Base-by-base conservation (phyloP, 2,113 vertebrate genomes). In the Anguilla japonica region DNA sequence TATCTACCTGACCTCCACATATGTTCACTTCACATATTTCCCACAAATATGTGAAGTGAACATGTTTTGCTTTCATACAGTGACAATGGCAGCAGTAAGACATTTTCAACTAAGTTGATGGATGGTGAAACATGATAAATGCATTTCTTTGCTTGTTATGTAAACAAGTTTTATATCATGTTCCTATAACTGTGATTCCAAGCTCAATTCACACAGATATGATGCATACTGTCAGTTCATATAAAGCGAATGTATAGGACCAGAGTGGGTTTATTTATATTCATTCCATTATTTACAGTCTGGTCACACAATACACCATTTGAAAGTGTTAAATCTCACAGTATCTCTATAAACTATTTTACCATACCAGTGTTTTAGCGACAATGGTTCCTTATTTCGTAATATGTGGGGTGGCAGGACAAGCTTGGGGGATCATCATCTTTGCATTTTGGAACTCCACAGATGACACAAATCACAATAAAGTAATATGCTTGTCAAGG, bases 231-330 rank as follows among this genome's bases (percentile, higher is more conserved):
- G 63, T 71, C 63, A 71, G 2, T 71, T 71, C 26, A 20, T 29
- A 7, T 1, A 1, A 83, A 20, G 83, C 29, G 53, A 50, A 87
- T 41, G 83, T 40, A 89, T 90, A 92, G 89, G 88, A 87, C n/a
- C n/a, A n/a, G n/a, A n/a, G n/a, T 87, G 86, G 82, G 57, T 34
- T 34, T 34, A 34, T 34, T 34, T 34, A 34, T 34, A 34, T 34
- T 34, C 34, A 34, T 34, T 34, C 34, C 34, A 34, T 34, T 34
- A 0, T 34, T 34, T 34, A 34, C 34, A 34, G 34, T 34, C 34
- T 34, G 34, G 34, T 34, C 34, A 34, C 34, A 34, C 34, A 34
- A 34, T 34, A 34, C 34, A 34, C 34, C 34, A 34, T 34, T 34
- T 34, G 34, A 34, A 34, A 34, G 34, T 34, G 34, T 34, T 34